Percentiles rank a stretch among this genome's conserved stretches.
Evolutionary conservation across 1,140 invertebrate species (phyloP).

Genomic region (Nasonia giraulti): DNA sequence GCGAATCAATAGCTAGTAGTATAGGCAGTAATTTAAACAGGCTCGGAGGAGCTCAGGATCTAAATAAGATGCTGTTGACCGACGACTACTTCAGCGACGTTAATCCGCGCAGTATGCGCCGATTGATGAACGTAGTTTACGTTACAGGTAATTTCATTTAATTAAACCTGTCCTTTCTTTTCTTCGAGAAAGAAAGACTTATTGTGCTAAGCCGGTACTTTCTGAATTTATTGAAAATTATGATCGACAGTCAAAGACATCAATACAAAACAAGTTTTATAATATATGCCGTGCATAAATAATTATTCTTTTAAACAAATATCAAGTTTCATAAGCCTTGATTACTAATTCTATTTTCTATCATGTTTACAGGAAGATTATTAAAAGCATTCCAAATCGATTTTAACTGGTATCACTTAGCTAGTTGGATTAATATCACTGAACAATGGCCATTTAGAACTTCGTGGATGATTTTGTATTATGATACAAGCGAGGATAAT

Average conservation of each 20-base stretch:
- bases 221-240: too few relatives aligned
- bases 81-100: conserved; percentile 98
- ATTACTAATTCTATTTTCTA: neutral
- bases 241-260: too few relatives aligned
- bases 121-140: conserved; percentile 98
- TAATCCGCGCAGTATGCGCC: conserved; percentile 95
- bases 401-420: conserved; percentile 98
- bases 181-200: too few relatives aligned
- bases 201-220: too few relatives aligned
- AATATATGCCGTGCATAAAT: too few relatives aligned
- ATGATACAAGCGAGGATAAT: conserved; percentile 90
- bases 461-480: conserved; percentile 97
- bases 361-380: conserved; percentile 83
- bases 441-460: conserved; percentile 99
- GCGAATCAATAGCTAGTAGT: conserved; percentile 92
- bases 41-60: conserved; percentile 81
- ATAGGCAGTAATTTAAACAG: conserved; percentile 90
- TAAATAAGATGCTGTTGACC: conserved; percentile 91
- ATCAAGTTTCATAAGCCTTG: neutral
- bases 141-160: conserved; percentile 84
- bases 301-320: too few relatives aligned
- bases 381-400: conserved; percentile 99
- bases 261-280: too few relatives aligned
- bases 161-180: neutral
- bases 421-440: conserved; percentile 98